phyloP scores from a whole-genome alignment of 2,113 vertebrate species.

The Alectura lathami region DNA sequence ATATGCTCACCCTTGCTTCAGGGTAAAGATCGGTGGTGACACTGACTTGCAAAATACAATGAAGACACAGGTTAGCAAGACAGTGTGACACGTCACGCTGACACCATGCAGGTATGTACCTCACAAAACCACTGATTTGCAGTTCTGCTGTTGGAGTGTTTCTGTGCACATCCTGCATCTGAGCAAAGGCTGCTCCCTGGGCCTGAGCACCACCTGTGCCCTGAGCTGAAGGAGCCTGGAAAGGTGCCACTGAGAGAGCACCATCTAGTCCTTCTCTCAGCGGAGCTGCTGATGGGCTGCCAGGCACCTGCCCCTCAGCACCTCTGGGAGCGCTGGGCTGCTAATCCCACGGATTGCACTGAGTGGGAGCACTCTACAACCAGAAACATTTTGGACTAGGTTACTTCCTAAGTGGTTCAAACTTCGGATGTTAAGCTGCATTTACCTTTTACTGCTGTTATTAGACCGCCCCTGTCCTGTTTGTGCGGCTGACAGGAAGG shows the following conservation, averaged over 20 bases:
- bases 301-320: accelerated
- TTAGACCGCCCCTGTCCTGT: background rate
- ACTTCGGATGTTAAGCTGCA: background rate
- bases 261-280: accelerated
- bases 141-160: background rate
- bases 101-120: slow-evolving; percentile 19
- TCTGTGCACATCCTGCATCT: background rate
- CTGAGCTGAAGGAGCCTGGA: accelerated
- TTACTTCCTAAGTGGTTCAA: accelerated
- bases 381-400: accelerated
- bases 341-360: background rate
- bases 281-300: background rate
- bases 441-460: background rate
- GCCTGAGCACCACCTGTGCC: accelerated
- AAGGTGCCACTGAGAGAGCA: accelerated
- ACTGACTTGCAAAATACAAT: background rate
- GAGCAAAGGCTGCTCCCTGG: background rate
- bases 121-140: background rate
- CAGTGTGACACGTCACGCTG: background rate
- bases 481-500: background rate
- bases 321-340: accelerated
- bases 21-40: background rate
- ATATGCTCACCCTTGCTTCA: background rate
- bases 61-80: background rate
- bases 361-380: background rate